phyloP scores from a whole-genome alignment of 1,140 invertebrate genomes.

The Leptinotarsa texana region DNA sequence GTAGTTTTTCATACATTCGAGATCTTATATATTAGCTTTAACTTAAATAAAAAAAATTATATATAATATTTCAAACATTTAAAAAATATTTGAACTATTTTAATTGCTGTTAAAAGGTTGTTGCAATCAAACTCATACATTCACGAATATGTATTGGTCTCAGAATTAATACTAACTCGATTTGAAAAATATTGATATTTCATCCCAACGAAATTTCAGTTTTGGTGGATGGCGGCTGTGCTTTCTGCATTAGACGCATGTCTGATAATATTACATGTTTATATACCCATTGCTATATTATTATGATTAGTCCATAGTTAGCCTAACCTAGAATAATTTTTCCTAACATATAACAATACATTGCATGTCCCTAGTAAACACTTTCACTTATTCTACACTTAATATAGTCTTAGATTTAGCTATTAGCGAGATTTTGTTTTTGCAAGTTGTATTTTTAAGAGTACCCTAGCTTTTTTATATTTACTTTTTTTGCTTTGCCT shows the following conservation, averaged over 20 bases:
- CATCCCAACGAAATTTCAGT: background rate
- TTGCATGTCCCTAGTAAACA: conserved; percentile 53
- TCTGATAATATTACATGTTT: conserved; percentile 17
- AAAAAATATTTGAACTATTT: too few species aligned
- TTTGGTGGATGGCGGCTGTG: conserved; percentile 19
- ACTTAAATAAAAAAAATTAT: too few species aligned
- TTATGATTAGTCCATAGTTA: conserved; percentile 53
- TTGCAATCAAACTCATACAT: too few species aligned
- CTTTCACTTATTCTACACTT: conserved; percentile 49
- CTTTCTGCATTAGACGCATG: conserved; percentile 7
- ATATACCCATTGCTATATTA: conserved; percentile 44
- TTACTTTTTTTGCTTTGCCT: conserved; percentile 30
- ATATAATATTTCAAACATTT: too few species aligned
- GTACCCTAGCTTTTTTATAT: conserved; percentile 29
- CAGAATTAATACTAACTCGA: background rate
- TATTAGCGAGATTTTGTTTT: conserved; percentile 40
- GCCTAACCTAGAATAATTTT: conserved; percentile 53
- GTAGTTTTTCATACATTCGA: too few species aligned
- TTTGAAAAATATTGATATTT: background rate
- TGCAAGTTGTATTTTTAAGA: conserved; percentile 7
- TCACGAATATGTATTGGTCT: too few species aligned
- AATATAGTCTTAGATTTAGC: conserved; percentile 52
- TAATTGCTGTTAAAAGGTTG: too few species aligned
- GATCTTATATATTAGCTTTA: too few species aligned
- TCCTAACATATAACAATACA: conserved; percentile 51